phyloP scores from a whole-genome alignment of 2,113 vertebrate genomes.

The Shinisaurus crocodilurus region DNA sequence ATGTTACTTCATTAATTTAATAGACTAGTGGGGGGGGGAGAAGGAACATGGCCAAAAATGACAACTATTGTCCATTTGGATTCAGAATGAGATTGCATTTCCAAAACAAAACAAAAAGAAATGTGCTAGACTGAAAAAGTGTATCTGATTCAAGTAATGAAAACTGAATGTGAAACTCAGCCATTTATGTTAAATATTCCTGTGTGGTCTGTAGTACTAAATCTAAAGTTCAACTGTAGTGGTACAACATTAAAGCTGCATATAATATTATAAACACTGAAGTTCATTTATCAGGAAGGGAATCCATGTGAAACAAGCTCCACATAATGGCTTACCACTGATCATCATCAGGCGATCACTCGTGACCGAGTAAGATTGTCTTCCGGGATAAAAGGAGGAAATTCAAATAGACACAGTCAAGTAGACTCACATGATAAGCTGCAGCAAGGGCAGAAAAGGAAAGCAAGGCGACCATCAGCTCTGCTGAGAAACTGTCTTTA shows the following conservation, averaged over 20 bases:
- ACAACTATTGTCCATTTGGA: conserved; percentile 53
- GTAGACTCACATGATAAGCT: background rate
- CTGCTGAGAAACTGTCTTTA: background rate
- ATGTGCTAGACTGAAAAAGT: conserved; percentile 50
- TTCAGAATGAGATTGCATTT: conserved; percentile 55
- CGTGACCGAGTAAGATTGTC: too few species aligned
- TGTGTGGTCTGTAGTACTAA: conserved; percentile 43
- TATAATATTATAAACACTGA: conserved; percentile 12
- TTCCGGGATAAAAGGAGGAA: too few species aligned
- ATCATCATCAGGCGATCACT: too few species aligned
- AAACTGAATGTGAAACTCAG: conserved; percentile 47
- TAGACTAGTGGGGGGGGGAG: conserved; percentile 31
- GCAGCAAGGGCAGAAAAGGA: background rate
- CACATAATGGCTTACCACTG: background rate
- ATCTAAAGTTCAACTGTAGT: conserved; percentile 45
- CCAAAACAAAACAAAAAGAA: conserved; percentile 48
- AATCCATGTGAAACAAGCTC: background rate
- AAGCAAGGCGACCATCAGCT: background rate
- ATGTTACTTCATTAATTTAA: conserved; percentile 65
- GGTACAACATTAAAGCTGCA: background rate
- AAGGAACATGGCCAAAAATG: conserved; percentile 60
- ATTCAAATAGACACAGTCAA: background rate
- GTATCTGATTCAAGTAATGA: conserved; percentile 41
- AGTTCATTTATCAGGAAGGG: background rate
- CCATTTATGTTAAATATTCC: conserved; percentile 57